A percentile compares a stretch with the other conserved stretches of the same genome.
phyloP scores from a whole-genome alignment of 35 echinoderm and acorn worm genomes.

The Apostichopus japonicus region DNA sequence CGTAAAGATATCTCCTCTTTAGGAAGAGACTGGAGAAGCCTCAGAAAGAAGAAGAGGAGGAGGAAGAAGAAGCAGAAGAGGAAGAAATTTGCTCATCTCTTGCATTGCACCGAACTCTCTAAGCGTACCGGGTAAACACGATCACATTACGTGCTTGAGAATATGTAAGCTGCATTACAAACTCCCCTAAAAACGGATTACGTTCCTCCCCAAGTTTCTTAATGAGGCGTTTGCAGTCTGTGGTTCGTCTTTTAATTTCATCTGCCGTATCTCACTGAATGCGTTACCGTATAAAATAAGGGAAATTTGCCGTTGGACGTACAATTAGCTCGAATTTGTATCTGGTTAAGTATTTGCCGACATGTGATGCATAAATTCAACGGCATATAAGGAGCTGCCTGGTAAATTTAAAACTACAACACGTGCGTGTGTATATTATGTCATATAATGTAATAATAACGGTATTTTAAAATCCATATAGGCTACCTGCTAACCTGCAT shows the following conservation, averaged over 20 bases:
- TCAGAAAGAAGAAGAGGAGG: too few species aligned
- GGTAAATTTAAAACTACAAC: background rate
- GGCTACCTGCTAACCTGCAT: too few species aligned
- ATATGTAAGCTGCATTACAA: background rate
- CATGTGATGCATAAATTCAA: background rate
- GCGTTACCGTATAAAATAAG: background rate
- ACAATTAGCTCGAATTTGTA: slow-evolving; percentile 28
- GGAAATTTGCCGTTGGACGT: background rate
- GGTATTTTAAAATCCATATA: too few species aligned
- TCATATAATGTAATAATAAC: background rate
- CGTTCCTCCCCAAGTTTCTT: background rate
- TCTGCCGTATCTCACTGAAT: background rate
- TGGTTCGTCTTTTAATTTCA: slow-evolving; percentile 27
- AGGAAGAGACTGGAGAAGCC: too few species aligned
- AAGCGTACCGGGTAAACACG: background rate
- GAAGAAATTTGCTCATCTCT: background rate
- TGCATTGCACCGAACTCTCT: background rate
- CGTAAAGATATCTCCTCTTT: too few species aligned
- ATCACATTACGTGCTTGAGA: slow-evolving; percentile 42
- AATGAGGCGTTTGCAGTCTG: slow-evolving; percentile 23
- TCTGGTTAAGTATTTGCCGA: background rate
- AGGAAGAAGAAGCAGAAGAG: too few species aligned
- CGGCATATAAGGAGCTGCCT: background rate
- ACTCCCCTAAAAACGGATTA: slow-evolving; percentile 34
- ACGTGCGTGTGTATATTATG: background rate